Evolutionary conservation across 2,113 vertebrate species (phyloP).

Genomic region (Polypterus senegalus): DNA sequence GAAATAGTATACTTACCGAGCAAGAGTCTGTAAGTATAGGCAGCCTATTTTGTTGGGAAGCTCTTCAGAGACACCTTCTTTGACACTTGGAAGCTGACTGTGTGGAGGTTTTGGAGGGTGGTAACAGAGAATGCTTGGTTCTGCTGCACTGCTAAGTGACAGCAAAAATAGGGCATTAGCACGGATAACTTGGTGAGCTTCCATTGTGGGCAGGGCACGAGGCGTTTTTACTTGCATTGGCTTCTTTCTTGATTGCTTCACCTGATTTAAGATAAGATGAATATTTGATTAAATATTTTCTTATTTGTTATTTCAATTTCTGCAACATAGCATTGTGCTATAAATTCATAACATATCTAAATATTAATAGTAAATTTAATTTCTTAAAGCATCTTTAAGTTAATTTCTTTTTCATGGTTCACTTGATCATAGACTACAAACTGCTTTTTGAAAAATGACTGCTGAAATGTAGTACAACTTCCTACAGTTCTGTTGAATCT

Average conservation of each 20-base stretch:
- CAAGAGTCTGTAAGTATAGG: conserved; percentile 90
- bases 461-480: too few relatives aligned
- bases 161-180: conserved; percentile 90
- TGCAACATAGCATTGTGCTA: too few relatives aligned
- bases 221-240: conserved; percentile 92
- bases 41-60: conserved; percentile 91
- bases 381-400: too few relatives aligned
- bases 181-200: conserved; percentile 96
- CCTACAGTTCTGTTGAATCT: too few relatives aligned
- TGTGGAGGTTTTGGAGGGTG: conserved; percentile 81
- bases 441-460: too few relatives aligned
- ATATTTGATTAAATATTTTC: too few relatives aligned
- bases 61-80: conserved; percentile 90
- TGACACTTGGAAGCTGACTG: conserved; percentile 83
- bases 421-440: too few relatives aligned
- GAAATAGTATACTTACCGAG: conserved; percentile 48
- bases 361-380: too few relatives aligned
- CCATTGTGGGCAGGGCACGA: conserved; percentile 89
- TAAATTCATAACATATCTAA: too few relatives aligned
- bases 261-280: conserved; percentile 39
- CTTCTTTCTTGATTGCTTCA: conserved; percentile 91
- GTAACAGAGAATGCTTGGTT: conserved; percentile 86
- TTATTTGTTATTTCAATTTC: too few relatives aligned
- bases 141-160: conserved; percentile 88
- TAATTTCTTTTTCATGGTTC: too few relatives aligned